phyloP scores from a whole-genome alignment of 2,888 invertebrate species.

The Sinohyriopsis cumingii region DNA sequence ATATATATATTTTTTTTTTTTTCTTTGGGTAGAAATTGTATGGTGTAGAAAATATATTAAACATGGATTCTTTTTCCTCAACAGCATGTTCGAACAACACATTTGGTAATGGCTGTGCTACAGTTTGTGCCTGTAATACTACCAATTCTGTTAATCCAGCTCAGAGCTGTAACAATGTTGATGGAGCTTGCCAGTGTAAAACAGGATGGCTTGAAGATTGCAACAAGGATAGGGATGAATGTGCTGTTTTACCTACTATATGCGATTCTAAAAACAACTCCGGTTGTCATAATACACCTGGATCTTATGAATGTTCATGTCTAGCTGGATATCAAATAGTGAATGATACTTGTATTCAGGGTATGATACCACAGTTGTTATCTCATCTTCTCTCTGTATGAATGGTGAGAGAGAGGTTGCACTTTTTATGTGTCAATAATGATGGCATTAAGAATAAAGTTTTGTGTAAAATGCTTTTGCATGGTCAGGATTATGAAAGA shows the following conservation, averaged over 20 bases:
- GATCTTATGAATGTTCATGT: constrained; percentile 28
- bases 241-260: constrained; percentile 5
- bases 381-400: not conserved
- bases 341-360: constrained; percentile 9
- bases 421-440: not conserved
- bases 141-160: constrained; percentile 14
- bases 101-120: constrained; percentile 20
- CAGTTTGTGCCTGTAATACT: constrained; percentile 20
- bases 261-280: constrained; percentile 18
- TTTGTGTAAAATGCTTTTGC: too few species aligned
- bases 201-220: constrained; percentile 40
- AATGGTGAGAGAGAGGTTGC: not conserved
- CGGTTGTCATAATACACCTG: constrained; percentile 25
- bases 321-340: constrained; percentile 11
- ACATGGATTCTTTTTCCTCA: constrained; percentile 1
- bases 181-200: constrained; percentile 37
- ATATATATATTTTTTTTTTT: too few species aligned
- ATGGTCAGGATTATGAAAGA: too few species aligned
- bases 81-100: constrained; percentile 27
- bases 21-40: not conserved
- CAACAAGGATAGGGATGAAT: constrained; percentile 41
- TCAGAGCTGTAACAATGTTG: constrained; percentile 34
- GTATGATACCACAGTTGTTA: constrained; percentile 5
- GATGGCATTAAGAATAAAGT: not conserved
- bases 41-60: not conserved